A percentile compares a stretch with the other conserved stretches of the same genome.
Evolutionary conservation across 2,888 invertebrate species (phyloP).

Genomic region (Hofmannophila pseudospretella): DNA sequence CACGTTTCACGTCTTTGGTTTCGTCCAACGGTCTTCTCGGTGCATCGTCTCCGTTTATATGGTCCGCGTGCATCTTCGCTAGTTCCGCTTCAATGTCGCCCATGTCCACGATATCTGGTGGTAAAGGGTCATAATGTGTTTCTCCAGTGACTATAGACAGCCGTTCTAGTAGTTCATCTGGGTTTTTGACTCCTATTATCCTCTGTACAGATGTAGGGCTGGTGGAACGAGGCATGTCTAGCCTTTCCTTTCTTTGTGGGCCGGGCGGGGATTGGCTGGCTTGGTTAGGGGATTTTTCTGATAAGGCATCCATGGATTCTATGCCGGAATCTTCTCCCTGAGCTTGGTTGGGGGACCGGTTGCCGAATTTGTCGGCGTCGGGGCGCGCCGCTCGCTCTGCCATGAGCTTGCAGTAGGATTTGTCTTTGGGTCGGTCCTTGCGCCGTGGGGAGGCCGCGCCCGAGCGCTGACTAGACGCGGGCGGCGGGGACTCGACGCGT

Average conservation of each 20-base stretch:
- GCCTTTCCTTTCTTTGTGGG: constrained; percentile 58
- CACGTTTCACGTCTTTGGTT: constrained; percentile 38
- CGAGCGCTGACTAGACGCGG: constrained; percentile 29
- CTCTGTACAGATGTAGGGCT: constrained; percentile 65
- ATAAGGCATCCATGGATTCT: constrained; percentile 95
- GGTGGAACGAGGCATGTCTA: constrained; percentile 64
- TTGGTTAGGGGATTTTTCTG: constrained; percentile 94
- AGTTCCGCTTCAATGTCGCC: constrained; percentile 83
- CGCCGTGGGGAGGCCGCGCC: constrained; percentile 51
- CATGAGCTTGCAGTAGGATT: constrained; percentile 76
- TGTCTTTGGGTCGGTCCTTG: constrained; percentile 67
- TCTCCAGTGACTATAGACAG: constrained; percentile 41
- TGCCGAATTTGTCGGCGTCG: constrained; percentile 52
- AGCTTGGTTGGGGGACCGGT: constrained; percentile 69
- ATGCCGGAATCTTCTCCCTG: constrained; percentile 94
- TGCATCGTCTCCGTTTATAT: constrained; percentile 56
- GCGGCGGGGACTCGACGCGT: constrained; percentile 52
- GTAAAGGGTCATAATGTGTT: constrained; percentile 51
- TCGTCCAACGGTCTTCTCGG: constrained; percentile 32
- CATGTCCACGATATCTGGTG: constrained; percentile 73
- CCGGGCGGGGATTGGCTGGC: constrained; percentile 85
- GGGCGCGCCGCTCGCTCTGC: constrained; percentile 59
- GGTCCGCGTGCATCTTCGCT: constrained; percentile 80
- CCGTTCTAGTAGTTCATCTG: constrained; percentile 49
- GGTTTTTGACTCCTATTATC: constrained; percentile 60